Conservation (phyloP, 1,140 invertebrate species). For the Drosophila repletoides region DNA sequence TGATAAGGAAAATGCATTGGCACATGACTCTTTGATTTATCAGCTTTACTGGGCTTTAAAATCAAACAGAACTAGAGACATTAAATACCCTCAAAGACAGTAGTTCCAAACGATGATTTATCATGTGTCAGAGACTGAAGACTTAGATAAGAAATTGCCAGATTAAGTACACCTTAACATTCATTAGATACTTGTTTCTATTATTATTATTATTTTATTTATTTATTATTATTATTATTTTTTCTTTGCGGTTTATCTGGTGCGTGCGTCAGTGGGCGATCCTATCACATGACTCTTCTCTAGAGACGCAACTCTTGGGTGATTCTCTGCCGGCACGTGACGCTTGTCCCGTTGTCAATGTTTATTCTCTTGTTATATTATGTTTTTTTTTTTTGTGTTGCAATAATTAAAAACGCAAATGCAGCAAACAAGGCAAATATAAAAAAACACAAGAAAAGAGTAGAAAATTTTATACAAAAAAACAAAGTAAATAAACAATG, state of each 20-base stretch:
- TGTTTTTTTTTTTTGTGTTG: constrained; percentile 4
- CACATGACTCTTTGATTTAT: constrained; percentile 53
- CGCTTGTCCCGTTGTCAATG: constrained; percentile 43
- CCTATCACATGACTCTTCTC: constrained; percentile 66
- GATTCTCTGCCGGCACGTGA: constrained; percentile 63
- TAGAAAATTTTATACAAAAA: constrained; percentile 32
- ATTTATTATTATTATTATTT: too few species aligned
- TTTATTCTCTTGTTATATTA: constrained; percentile 35
- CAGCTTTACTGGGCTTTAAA: constrained; percentile 39
- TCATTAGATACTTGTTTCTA: constrained; percentile 1
- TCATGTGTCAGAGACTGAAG: constrained; percentile 51
- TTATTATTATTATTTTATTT: too few species aligned
- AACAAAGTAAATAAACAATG: constrained; percentile 32
- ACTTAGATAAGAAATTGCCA: constrained; percentile 39
- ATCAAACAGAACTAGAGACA: constrained; percentile 37
- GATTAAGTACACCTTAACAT: constrained; percentile 35
- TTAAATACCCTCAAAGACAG: constrained; percentile 23
- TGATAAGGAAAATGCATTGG: constrained; percentile 53
- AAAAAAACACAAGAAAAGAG: constrained; percentile 2
- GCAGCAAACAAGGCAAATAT: constrained; percentile 43
- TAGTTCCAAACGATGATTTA: constrained; percentile 50
- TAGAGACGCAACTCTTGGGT: constrained; percentile 1
- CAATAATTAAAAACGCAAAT: constrained; percentile 56
- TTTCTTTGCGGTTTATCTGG: constrained; percentile 59
- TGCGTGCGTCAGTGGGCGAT: constrained; percentile 47